These are phyloP conservation scores for Amorpha juglandis DNA, from an alignment of 2,888 invertebrate genomes.

Conservation along the genomic window DNA sequence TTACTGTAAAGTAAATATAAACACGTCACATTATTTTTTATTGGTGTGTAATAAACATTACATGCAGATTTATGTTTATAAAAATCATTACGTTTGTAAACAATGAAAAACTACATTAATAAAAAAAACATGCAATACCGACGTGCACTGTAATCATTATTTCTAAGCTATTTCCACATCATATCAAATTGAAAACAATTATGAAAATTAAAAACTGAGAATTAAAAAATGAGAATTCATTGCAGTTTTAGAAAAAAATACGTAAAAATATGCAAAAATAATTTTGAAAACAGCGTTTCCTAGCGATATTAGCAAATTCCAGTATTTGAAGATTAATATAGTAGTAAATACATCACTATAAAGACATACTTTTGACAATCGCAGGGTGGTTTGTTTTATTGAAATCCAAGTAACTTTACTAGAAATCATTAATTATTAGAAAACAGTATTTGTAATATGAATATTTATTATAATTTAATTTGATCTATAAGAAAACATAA, in stretches of 20 bases:
- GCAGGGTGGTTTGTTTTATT: conserved; percentile 65
- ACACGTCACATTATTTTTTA: neutral
- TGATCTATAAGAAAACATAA: too few relatives aligned
- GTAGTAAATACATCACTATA: neutral
- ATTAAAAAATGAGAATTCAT: too few relatives aligned
- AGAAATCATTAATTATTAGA: too few relatives aligned
- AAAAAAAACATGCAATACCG: conserved; percentile 5
- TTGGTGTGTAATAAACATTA: neutral
- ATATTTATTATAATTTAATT: neutral
- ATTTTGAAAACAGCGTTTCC: conserved; percentile 30
- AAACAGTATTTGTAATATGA: neutral
- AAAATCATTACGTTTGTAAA: neutral
- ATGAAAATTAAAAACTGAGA: conserved; percentile 4
- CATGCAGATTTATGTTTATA: neutral
- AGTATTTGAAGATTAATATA: conserved; percentile 4
- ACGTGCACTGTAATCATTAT: conserved; percentile 21
- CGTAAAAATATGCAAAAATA: conserved; percentile 11
- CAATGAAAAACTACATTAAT: neutral
- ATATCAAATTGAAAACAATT: neutral
- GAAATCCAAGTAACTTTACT: neutral
- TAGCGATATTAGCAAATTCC: conserved; percentile 39
- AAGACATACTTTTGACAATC: conserved; percentile 34
- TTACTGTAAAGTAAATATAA: too few relatives aligned
- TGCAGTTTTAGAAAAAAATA: neutral
- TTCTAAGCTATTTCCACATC: neutral